A percentile compares a stretch with the other conserved stretches of the same genome.
Evolutionary conservation across 2,888 invertebrate species (phyloP).

Genomic region (Diaprepes abbreviatus): DNA sequence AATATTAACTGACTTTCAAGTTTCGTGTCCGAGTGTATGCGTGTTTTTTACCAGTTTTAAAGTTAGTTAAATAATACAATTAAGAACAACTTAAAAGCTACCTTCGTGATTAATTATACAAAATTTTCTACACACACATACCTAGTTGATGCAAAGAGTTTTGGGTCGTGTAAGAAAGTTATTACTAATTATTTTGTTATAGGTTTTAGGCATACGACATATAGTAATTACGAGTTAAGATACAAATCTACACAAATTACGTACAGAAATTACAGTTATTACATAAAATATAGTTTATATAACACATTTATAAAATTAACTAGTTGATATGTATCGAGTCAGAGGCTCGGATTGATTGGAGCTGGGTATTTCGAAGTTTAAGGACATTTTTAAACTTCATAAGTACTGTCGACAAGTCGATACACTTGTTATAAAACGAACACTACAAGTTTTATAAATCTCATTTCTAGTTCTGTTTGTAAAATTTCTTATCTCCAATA

Average conservation of each 20-base stretch:
- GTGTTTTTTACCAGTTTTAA: conserved; percentile 5
- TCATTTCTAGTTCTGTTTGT: no score
- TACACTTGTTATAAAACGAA: no score
- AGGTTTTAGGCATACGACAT: conserved; percentile 13
- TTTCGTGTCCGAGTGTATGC: not conserved
- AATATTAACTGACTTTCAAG: not conserved
- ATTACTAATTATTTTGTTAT: conserved; percentile 5
- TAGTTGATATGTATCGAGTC: not conserved
- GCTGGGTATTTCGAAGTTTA: no score
- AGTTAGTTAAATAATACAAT: not conserved
- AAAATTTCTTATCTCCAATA: no score
- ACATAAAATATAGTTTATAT: not conserved
- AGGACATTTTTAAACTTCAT: no score
- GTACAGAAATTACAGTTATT: not conserved
- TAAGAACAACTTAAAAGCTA: no score
- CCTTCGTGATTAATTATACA: conserved; percentile 14
- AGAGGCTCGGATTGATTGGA: no score
- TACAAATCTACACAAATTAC: conserved; percentile 6
- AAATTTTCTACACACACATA: conserved; percentile 16
- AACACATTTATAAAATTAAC: not conserved
- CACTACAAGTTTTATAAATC: no score
- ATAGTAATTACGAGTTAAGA: conserved; percentile 9
- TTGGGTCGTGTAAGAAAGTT: conserved; percentile 7
- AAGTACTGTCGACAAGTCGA: no score
- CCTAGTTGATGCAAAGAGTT: not conserved